Base-by-base conservation (phyloP, 2,888 invertebrate genomes). In the Tyria jacobaeae region DNA sequence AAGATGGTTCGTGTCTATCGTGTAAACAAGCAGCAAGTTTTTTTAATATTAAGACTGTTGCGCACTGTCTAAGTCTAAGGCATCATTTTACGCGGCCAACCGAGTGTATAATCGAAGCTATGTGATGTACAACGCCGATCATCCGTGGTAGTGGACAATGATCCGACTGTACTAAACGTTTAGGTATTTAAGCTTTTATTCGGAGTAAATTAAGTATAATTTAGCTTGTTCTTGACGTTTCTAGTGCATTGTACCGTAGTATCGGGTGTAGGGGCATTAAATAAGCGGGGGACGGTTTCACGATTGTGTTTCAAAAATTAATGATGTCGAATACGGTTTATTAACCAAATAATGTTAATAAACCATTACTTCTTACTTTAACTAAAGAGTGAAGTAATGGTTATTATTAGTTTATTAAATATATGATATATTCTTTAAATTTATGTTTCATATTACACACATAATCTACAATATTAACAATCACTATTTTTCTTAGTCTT, bases 31-130 rank as follows among this genome's bases (percentile, higher is more conserved):
- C 37, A 47, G 17, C 35, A 3, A 12, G 37, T 59, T 59, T 48
- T 53, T 31, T 15, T 15, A 27, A 47, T 37, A 44, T 66, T 64
- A 50, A 49, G 39, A 41, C 37, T 21, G 51, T 10, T 54, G 61
- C 48, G 51, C 57, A 59, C 24, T 64, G 62, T 51, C 57, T 68
- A 71, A 68, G 67, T 60, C 60, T n/a, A n/a, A n/a, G n/a, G n/a
- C n/a, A n/a, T 75, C 70, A 78, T 78, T 82, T 84, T 83, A 82
- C 79, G 80, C 78, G 82, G 72, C 71, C 77, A 77, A 67, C 79
- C 64, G 79, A 80, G 79, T 84, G 82, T 81, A 81, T 87, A 86
- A 89, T 86, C 78, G 71, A 58, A 68, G 67, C 72, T 73, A 81
- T 83, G 80, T 80, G 77, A 79, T 80, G 78, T 79, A 84, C 80